A percentile compares a stretch with the other conserved stretches of the same genome.
These are phyloP conservation scores for Minunthozetes semirufus DNA, from an alignment of 2,888 invertebrate genomes.

Conservation along the genomic window DNA sequence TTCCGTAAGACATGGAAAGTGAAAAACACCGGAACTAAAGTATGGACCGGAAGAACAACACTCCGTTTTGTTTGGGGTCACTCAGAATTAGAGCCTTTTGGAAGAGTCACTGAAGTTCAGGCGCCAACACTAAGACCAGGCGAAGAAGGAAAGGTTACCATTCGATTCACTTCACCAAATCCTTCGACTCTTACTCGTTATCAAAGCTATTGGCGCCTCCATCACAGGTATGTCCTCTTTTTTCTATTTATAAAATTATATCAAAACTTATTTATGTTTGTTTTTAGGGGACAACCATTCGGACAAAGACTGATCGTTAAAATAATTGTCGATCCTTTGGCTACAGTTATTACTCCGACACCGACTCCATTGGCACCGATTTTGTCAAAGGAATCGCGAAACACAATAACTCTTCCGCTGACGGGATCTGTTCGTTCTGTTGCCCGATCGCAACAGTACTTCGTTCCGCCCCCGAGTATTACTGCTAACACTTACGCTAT, in stretches of 20 bases:
- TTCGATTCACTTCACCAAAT: constrained; percentile 46
- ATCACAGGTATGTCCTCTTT: constrained; percentile 39
- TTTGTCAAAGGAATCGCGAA: background rate
- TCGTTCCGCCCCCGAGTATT: background rate
- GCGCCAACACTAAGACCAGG: constrained; percentile 46
- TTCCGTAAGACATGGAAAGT: constrained; percentile 48
- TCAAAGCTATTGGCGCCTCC: constrained; percentile 48
- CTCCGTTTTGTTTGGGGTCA: constrained; percentile 39
- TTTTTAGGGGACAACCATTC: constrained; percentile 44
- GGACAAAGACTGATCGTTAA: constrained; percentile 49
- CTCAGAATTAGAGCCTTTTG: constrained; percentile 42
- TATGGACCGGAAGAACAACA: constrained; percentile 46
- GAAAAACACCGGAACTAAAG: constrained; percentile 46
- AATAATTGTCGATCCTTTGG: constrained; percentile 44
- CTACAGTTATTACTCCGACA: background rate
- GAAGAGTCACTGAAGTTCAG: constrained; percentile 41
- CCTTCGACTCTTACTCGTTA: constrained; percentile 44
- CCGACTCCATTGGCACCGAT: background rate
- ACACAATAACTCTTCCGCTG: background rate
- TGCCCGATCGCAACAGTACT: no score
- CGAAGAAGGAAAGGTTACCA: constrained; percentile 46
- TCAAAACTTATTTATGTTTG: no score
- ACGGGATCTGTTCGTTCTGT: background rate
- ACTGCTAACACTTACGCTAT: background rate
- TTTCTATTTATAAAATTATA: no score